These are phyloP conservation scores for Entosphenus tridentatus DNA, from an alignment of 2,113 vertebrate genomes.

Conservation along the genomic window DNA sequence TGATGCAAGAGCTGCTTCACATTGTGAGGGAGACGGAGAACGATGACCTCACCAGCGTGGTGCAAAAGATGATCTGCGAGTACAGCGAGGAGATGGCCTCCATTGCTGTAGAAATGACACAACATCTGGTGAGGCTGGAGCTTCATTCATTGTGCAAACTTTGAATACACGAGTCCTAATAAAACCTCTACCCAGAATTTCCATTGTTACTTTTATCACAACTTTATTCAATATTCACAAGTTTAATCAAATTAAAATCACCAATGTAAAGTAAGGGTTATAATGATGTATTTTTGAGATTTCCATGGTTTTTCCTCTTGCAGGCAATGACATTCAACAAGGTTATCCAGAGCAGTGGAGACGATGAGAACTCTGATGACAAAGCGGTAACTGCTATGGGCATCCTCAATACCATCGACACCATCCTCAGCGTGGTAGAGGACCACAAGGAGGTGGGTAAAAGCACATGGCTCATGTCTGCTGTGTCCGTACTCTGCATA, in stretches of 20 bases:
- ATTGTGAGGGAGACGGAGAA: conserved; percentile 97
- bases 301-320: neutral
- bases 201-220: no score
- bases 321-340: conserved; percentile 99
- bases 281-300: no score
- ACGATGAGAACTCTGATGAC: conserved; percentile 93
- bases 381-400: conserved; percentile 99
- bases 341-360: conserved; percentile 88
- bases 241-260: no score
- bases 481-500: neutral
- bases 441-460: conserved; percentile 83
- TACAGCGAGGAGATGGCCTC: conserved; percentile 97
- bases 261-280: no score
- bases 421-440: conserved; percentile 90
- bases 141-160: no score
- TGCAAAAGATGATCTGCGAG: conserved; percentile 99
- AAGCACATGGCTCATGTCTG: neutral
- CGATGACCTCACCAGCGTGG: conserved; percentile 93
- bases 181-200: no score
- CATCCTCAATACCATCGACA: conserved; percentile 96
- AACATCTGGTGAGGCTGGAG: conserved; percentile 55
- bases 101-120: conserved; percentile 97
- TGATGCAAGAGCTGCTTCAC: conserved; percentile 94
- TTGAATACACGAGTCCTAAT: no score
- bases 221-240: no score